Percentiles rank a stretch among this genome's conserved stretches.
phyloP scores from a whole-genome alignment of 2,888 invertebrate species.

The Stramonita haemastoma region DNA sequence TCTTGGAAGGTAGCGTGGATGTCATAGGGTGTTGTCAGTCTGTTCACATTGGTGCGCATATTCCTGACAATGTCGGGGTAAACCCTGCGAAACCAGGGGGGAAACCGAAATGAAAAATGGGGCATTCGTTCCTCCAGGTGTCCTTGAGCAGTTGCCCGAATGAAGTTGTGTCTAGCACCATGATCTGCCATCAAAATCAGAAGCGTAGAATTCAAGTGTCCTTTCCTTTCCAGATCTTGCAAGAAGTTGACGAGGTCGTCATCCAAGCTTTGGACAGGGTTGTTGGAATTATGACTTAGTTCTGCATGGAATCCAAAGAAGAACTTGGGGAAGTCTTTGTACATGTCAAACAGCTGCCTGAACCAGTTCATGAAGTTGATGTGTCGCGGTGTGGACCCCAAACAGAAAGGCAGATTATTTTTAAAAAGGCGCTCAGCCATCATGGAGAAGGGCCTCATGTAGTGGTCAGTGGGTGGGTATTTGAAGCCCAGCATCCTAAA shows the following conservation, averaged over 20 bases:
- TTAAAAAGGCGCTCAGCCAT: slow-evolving; percentile 65
- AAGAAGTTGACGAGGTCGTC: slow-evolving; percentile 82
- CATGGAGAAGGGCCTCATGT: slow-evolving; percentile 85
- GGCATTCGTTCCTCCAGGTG: slow-evolving; percentile 94
- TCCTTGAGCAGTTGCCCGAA: slow-evolving; percentile 91
- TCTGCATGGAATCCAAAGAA: slow-evolving; percentile 92
- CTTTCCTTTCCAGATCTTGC: slow-evolving; percentile 80
- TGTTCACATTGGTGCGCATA: slow-evolving; percentile 82
- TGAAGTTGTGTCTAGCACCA: slow-evolving; percentile 87
- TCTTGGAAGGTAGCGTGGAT: slow-evolving; percentile 88
- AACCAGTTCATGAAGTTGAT: slow-evolving; percentile 77
- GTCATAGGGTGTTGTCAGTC: slow-evolving; percentile 92
- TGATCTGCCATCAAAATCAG: slow-evolving; percentile 95
- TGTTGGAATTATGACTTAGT: slow-evolving; percentile 91
- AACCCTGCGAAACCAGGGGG: slow-evolving; percentile 83
- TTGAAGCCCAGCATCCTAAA: slow-evolving; percentile 92
- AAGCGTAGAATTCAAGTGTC: slow-evolving; percentile 87
- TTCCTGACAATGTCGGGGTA: slow-evolving; percentile 83
- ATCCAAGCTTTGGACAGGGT: slow-evolving; percentile 87
- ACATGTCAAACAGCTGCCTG: slow-evolving; percentile 81
- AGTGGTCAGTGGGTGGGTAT: slow-evolving; percentile 91
- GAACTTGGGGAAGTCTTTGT: slow-evolving; percentile 86
- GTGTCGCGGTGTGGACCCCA: slow-evolving; percentile 86
- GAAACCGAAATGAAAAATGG: slow-evolving; percentile 88
- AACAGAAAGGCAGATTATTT: slow-evolving; percentile 79